A percentile compares a stretch with the other conserved stretches of the same genome.
Evolutionary conservation across 2,797 vertebrate species (phyloP).

Genomic region (Clarias pachynema): DNA sequence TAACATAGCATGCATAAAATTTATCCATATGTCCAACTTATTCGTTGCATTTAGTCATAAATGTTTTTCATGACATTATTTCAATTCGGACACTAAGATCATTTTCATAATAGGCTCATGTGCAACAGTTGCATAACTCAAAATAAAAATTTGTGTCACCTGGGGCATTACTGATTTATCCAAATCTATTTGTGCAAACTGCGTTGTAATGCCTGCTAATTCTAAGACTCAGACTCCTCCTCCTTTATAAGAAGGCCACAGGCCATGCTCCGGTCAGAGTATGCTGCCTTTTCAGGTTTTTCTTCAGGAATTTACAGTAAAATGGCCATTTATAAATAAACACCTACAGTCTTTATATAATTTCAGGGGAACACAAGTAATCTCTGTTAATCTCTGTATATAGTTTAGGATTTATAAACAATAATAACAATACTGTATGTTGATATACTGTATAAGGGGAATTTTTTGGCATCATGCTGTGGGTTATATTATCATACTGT

Average conservation of each 20-base stretch:
- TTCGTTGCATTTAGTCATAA: background rate
- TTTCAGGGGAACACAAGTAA: background rate
- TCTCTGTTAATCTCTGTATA: background rate
- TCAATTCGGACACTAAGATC: constrained; percentile 22
- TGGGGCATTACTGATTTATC: constrained; percentile 44
- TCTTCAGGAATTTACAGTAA: background rate
- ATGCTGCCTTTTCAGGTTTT: constrained; percentile 12
- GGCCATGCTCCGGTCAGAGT: constrained; percentile 3
- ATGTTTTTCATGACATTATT: constrained; percentile 23
- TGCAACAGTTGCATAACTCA: constrained; percentile 38
- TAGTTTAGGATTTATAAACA: background rate
- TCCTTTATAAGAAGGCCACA: background rate
- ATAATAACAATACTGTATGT: background rate
- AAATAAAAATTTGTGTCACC: constrained; percentile 33
- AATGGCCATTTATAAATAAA: background rate
- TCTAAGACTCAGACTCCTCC: background rate
- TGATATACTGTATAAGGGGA: background rate
- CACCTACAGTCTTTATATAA: background rate
- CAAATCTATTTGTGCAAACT: constrained; percentile 41
- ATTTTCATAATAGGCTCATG: constrained; percentile 31
- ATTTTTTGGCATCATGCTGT: background rate
- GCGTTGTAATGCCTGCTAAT: constrained; percentile 34
- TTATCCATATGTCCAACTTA: constrained; percentile 25
- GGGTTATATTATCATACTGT: background rate
- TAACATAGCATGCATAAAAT: constrained; percentile 26